Base-by-base conservation (phyloP, 2,888 invertebrate genomes). In the Ectemnius lituratus region DNA sequence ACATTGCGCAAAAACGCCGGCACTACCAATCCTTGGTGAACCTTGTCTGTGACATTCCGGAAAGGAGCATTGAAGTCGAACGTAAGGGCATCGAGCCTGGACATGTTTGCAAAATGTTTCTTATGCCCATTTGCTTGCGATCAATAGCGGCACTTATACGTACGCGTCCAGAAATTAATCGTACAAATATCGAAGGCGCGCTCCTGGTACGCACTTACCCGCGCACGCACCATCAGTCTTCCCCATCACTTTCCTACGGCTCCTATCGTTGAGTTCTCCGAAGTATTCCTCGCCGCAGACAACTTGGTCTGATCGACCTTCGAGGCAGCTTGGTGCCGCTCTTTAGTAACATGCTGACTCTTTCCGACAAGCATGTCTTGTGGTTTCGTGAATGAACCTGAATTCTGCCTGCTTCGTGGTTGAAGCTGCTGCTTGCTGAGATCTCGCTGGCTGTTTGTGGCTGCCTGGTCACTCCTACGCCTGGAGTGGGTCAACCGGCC, bases 401-500 rank as follows among this genome's bases (percentile, higher is more conserved):
- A 87, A 81, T 87, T 88, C 5, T 86, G 88, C 69, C 87, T 82
- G 68, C 83, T 88, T 65, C 85, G 79, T 1, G 88, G 81, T 59
- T 85, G 84, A 89, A 85, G 58, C 58, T 85, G 73, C 16, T 86
- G 88, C 58, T 89, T 86, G 57, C 59, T 85, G 73, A 84, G 78
- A 73, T 88, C 87, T 18, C 87, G 85, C 49, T 87, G 87, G 60
- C 79, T 81, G 63, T 71, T 85, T 16, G 84, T 78, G n/a, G 78
- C 28, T 0, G 63, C 11, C 14, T 13, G 27, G 20, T 89, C 87
- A 78, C 84, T 86, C 20, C 88, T 82, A 78, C 88, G 85, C 75
- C 87, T 88, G 69, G 84, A 79, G 78, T 89, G 86, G 23, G 84
- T 73, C 13, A 79, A 64, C 75, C 89, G 86, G 13, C 89, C 89